Evolutionary conservation across 2,888 invertebrate species (phyloP).

Genomic region (Clistopyga incitator): DNA sequence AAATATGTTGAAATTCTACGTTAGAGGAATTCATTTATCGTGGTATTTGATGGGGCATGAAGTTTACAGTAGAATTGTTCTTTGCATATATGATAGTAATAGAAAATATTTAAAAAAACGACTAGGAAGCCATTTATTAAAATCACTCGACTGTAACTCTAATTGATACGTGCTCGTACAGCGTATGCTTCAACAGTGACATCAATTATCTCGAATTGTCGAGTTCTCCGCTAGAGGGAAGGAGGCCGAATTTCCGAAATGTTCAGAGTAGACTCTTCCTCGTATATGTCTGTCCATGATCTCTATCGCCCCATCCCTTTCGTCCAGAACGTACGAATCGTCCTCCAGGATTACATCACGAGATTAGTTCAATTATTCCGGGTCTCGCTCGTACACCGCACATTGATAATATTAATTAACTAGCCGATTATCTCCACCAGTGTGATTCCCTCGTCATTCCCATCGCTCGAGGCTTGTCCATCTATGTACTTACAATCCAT

Average conservation of each 20-base stretch:
- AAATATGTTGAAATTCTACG: no score
- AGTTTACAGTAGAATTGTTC: background rate
- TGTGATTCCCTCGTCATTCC: constrained; percentile 49
- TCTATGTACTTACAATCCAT: constrained; percentile 40
- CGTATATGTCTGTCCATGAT: constrained; percentile 25
- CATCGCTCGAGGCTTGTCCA: constrained; percentile 51
- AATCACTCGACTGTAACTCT: constrained; percentile 10
- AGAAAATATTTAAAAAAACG: background rate
- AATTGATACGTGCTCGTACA: constrained; percentile 38
- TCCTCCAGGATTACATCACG: constrained; percentile 57
- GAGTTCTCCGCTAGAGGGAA: background rate
- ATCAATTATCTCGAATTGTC: constrained; percentile 34
- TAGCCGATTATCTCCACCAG: constrained; percentile 63
- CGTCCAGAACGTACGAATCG: constrained; percentile 28
- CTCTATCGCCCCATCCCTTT: constrained; percentile 43
- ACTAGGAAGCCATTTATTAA: background rate
- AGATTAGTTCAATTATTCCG: constrained; percentile 63
- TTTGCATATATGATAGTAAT: background rate
- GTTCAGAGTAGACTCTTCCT: constrained; percentile 5
- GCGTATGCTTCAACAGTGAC: constrained; percentile 27
- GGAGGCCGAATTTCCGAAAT: constrained; percentile 3
- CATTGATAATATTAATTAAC: constrained; percentile 70
- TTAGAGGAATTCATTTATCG: no score
- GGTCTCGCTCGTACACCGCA: constrained; percentile 45
- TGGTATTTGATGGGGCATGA: no score